Evolutionary conservation across 2,113 vertebrate genomes (phyloP), one percentile per base, ranked within the genome.

Genomic region (Cariama cristata): DNA sequence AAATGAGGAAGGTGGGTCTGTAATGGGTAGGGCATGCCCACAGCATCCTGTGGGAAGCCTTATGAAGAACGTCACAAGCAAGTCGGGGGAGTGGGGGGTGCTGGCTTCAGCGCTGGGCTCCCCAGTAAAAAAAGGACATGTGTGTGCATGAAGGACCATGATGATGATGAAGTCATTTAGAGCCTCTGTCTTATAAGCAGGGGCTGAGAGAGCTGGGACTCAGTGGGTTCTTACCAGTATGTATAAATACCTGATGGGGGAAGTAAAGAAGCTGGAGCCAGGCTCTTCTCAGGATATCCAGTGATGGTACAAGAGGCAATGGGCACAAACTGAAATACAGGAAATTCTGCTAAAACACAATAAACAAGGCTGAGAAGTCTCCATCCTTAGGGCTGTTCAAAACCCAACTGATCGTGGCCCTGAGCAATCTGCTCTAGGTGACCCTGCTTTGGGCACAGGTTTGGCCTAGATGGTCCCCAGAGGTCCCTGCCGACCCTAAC

Each of bases 351-450:
- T 86, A 32, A 67, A 72, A 30, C 5, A 28, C 23, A 21, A 5
- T 33, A 66, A 72, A 16, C 18, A 19, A 60, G 63, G 8, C 14
- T n/a, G 52, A 38, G 14, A 32, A 3, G 1, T 23, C 38, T 58
- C 28, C 4, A 14, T 92, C 22, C 33, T 35, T 79, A 24, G 12
- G 27, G 4, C 26, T 53, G 1, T 76, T 88, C 42, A 68, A n/a
- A 90, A 69, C 15, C 45, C 38, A 52, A 0, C 7, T 3, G 3
- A 4, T 56, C 23, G 6, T 4, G 33, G 33, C 11, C 13, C 30
- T 76, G 18, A 56, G 23, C 27, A 69, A 1, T 33, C 42, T 47
- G 3, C 35, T 74, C 8, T 60, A 17, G 72, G 38, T 33, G 33
- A 23, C 45, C 27, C 40, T 44, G 23, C 3, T 90, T 93, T n/a